Evolutionary conservation across 2,113 vertebrate genomes (phyloP).

Genomic region (Lepidothrix coronata): DNA sequence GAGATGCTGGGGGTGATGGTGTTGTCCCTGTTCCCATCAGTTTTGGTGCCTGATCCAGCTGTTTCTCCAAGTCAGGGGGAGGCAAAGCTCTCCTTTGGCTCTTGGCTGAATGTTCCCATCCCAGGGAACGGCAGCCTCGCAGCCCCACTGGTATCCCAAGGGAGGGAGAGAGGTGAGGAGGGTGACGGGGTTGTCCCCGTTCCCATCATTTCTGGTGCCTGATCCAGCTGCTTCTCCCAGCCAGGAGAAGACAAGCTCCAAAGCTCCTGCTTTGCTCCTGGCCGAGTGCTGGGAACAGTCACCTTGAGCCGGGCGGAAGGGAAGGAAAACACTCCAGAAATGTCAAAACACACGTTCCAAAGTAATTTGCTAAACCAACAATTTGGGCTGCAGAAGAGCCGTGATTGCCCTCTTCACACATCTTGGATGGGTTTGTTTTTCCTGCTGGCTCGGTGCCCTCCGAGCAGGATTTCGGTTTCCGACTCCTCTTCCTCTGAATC

Average conservation of each 20-base stretch:
- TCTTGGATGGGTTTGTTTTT: conserved; percentile 33
- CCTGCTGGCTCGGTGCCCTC: neutral
- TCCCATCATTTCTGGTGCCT: neutral
- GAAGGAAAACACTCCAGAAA: conserved; percentile 30
- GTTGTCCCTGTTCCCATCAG: accelerated
- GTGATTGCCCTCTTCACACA: conserved; percentile 34
- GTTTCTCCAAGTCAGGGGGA: neutral
- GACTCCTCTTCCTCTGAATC: neutral
- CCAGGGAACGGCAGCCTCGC: neutral
- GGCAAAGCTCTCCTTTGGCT: neutral
- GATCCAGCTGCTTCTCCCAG: neutral
- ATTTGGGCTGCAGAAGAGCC: conserved; percentile 16
- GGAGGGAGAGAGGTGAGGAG: neutral
- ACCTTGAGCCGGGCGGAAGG: neutral
- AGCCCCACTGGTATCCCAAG: neutral
- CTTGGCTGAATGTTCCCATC: neutral
- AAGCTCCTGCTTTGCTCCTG: neutral
- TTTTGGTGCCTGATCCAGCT: neutral
- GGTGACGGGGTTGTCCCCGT: neutral
- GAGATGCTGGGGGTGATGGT: neutral
- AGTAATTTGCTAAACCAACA: conserved; percentile 37
- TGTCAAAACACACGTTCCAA: neutral
- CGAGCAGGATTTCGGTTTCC: neutral
- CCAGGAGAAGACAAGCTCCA: neutral
- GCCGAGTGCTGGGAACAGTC: neutral